Evolutionary conservation across 2,888 invertebrate genomes (phyloP), one percentile per base, ranked within the genome.

Genomic region (Pristionchus entomophagus): DNA sequence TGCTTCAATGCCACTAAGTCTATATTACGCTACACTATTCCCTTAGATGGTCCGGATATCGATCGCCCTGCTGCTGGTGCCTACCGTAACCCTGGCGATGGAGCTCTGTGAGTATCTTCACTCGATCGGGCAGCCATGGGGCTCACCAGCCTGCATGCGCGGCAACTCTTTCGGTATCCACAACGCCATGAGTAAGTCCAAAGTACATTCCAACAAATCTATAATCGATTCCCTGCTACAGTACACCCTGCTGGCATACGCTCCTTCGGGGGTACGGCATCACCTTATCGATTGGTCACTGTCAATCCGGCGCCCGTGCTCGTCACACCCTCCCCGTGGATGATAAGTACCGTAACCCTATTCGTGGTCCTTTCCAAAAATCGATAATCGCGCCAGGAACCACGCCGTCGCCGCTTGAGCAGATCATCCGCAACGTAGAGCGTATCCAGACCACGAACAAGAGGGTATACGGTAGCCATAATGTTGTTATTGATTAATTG

Each of bases 101-200:
- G 81, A 56, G 38, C 12, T 81, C 38, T 81, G 81, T 29, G 81
- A 81, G 26, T 81, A 81, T n/a, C 38, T 81, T 17, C 35, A 81
- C 38, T 56, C 53, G 3, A 81, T 81, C 56, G 81, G 81, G 12
- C 81, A 81, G 56, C 81, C 81, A 1, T 81, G 81, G 81, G 81
- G 81, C 2, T 81, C 81, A 0, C 81, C 81, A 3, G 53, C 53
- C 22, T 81, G 81, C 56, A 81, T 81, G 81, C 19, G 56, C 2
- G 56, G 81, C 19, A 56, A n/a, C 69, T 69, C 69, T 6, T 6
- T 69, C 22, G 69, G 69, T 0, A 10, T 17, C 2, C 62, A 62
- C 32, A 62, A 62, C 62, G 62, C 32, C 32, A 62, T 62, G 62
- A 29, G 62, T 69, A 38, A 35, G 22, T 35, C 38, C 35, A 17